Evolutionary conservation across 2,888 invertebrate species (phyloP).

Genomic region (Blastobasis adustella): DNA sequence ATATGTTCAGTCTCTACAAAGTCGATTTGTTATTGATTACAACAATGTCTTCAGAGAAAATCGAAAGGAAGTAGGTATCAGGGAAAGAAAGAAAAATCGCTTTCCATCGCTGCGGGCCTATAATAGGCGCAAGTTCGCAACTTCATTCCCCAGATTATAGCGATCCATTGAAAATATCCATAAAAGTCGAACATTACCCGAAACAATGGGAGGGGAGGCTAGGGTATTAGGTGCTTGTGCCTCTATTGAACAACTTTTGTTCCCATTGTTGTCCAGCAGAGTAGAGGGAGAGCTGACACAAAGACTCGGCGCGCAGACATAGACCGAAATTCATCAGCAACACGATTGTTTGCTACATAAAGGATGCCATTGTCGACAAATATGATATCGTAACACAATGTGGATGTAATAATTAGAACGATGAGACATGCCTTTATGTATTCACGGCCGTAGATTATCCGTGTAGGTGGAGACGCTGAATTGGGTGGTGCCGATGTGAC

Average conservation of each 20-base stretch:
- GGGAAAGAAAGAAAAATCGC: not conserved
- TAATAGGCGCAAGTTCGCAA: constrained; percentile 55
- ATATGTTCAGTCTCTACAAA: too few species aligned
- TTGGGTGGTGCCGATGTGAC: too few species aligned
- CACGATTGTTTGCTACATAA: constrained; percentile 74
- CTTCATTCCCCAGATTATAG: constrained; percentile 67
- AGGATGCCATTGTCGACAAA: constrained; percentile 72
- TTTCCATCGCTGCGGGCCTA: constrained; percentile 17
- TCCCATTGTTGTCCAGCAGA: constrained; percentile 70
- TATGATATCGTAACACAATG: constrained; percentile 71
- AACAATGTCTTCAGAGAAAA: not conserved
- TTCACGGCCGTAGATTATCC: not conserved
- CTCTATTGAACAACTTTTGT: constrained; percentile 73
- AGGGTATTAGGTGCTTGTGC: constrained; percentile 72
- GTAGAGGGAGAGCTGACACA: constrained; percentile 51
- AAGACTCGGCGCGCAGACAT: constrained; percentile 69
- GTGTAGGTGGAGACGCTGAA: not conserved
- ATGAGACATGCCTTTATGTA: constrained; percentile 24
- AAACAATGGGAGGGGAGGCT: constrained; percentile 69
- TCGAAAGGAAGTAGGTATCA: too few species aligned
- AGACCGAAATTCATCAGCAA: constrained; percentile 75
- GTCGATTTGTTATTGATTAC: too few species aligned
- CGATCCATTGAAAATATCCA: constrained; percentile 74
- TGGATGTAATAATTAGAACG: constrained; percentile 66
- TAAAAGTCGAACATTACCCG: constrained; percentile 74